Percentiles rank a stretch among this genome's conserved stretches.
Conservation (phyloP, 64 coral and sea anemone species). For the Montipora efflorescens region DNA sequence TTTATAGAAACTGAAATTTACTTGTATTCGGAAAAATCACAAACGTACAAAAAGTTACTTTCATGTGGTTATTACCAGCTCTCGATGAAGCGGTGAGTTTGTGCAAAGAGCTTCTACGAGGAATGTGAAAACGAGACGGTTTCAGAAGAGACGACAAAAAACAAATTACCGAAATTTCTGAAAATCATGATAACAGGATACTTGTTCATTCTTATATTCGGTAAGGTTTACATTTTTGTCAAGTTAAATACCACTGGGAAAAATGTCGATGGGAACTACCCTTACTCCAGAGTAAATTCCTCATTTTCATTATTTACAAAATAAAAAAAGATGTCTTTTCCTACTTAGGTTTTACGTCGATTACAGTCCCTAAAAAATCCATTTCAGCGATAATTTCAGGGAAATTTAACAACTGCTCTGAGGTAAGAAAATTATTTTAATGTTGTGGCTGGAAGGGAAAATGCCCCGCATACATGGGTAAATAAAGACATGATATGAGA, state of each 20-base stretch:
- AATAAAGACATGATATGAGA: not conserved
- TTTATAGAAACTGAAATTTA: not conserved
- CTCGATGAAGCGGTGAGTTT: not conserved
- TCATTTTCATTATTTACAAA: not conserved
- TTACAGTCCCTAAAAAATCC: not conserved
- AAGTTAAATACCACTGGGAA: no score
- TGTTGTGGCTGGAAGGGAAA: no score
- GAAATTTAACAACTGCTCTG: conserved; percentile 1
- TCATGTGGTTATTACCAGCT: not conserved
- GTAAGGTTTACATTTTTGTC: not conserved
- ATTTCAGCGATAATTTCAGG: not conserved
- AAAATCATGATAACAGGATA: not conserved
- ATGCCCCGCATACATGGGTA: no score
- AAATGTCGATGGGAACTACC: not conserved
- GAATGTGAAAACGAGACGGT: not conserved
- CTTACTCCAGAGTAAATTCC: not conserved
- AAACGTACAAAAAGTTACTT: not conserved
- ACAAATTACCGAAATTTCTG: not conserved
- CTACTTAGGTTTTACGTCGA: not conserved
- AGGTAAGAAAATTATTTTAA: not conserved
- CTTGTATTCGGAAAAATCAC: not conserved
- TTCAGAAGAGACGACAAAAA: not conserved
- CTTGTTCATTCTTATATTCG: not conserved
- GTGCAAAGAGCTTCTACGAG: not conserved
- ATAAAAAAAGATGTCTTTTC: not conserved